Evolutionary conservation across 2,888 invertebrate genomes (phyloP), one percentile per base, ranked within the genome.

Genomic region (Lissocephala sabroskyi): DNA sequence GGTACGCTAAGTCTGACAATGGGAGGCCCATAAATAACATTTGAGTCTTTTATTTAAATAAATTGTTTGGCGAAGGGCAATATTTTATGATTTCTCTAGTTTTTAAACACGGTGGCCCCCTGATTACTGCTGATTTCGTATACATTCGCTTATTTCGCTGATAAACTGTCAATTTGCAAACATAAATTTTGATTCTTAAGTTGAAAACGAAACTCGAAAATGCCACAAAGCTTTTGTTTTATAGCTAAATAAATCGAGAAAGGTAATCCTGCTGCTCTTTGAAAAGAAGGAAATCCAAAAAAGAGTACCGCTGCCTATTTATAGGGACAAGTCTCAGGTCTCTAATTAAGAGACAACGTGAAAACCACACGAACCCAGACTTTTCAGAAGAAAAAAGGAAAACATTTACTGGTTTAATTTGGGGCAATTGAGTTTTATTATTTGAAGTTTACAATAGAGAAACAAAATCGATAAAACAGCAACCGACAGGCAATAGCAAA

Each of bases 21-120:
- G 47, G 45, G 30, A 56, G 58, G 63, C 70, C 70, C 79, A 73
- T 79, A 80, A 80, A 80, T 79, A 78, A 82, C 78, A 70, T 65
- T 80, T 79, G 80, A 74, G 76, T 76, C 76, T 80, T 79, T 80
- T 68, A 80, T 82, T 78, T 79, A 80, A 81, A 81, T 80, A 80
- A 81, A 80, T 82, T 80, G 79, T 79, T 65, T 79, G 63, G 60
- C 63, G 59, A 70, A 76, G 62, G 59, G 67, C 67, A 56, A 76
- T 80, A 80, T 76, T 64, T 73, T 79, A 73, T 79, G 75, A 73
- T 73, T 73, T 73, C 52, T 55, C 65, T 57, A 53, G 73, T 59
- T 78, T 65, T 33, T 37, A 5, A 37, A 13, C 45, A 17, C 33
- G 23, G 62, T 56, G 52, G n/a, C 57, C 52, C 44, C 49, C 52